A percentile compares a stretch with the other conserved stretches of the same genome.
Conservation (phyloP, 1,140 invertebrate species). For the Neocloeon triangulifer region DNA sequence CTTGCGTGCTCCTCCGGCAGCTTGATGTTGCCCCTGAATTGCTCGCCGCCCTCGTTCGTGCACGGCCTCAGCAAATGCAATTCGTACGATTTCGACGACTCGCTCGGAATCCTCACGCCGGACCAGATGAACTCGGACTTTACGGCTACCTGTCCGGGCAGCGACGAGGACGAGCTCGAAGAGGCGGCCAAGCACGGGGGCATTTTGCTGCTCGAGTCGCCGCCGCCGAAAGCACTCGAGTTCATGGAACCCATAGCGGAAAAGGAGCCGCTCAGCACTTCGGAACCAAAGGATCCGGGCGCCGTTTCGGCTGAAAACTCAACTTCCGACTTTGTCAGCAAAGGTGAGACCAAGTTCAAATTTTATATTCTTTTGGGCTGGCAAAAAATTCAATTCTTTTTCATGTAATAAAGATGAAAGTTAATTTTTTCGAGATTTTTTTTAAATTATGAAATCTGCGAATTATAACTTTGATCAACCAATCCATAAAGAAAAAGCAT, state of each 20-base stretch:
- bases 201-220: background rate
- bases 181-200: background rate
- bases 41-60: constrained; percentile 15
- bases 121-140: constrained; percentile 69
- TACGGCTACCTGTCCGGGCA: constrained; percentile 9
- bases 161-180: background rate
- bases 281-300: background rate
- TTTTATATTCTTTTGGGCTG: too few relatives aligned
- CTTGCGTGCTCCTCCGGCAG: constrained; percentile 6
- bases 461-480: too few relatives aligned
- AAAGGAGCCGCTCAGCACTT: background rate
- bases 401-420: too few relatives aligned
- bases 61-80: constrained; percentile 40
- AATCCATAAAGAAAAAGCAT: too few relatives aligned
- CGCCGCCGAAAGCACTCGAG: background rate
- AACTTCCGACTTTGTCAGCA: too few relatives aligned
- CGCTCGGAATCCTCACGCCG: constrained; percentile 59
- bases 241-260: background rate
- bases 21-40: too few relatives aligned
- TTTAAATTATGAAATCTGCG: too few relatives aligned
- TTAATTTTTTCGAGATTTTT: too few relatives aligned
- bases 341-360: too few relatives aligned
- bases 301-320: background rate
- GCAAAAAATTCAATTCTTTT: too few relatives aligned
- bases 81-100: constrained; percentile 52